Conservation (phyloP, 2,888 invertebrate species). For the Brachynemurus nebulosus region DNA sequence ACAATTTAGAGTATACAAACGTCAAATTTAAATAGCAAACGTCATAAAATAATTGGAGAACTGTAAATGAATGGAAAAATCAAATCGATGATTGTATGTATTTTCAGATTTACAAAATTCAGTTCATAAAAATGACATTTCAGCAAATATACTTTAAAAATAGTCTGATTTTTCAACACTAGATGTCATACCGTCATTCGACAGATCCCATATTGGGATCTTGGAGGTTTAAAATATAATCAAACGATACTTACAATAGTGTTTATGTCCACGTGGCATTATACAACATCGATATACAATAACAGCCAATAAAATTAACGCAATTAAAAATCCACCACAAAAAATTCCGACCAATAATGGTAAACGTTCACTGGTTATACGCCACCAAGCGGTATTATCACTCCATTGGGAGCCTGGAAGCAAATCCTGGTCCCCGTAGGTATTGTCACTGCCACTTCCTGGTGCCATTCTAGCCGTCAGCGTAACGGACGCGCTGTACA, state of each 20-base stretch:
- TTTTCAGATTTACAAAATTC: too few species aligned
- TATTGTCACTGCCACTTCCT: slow-evolving; percentile 27
- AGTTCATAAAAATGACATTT: too few species aligned
- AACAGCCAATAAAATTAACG: slow-evolving; percentile 46
- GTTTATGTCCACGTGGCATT: slow-evolving; percentile 51
- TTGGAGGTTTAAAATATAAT: too few species aligned
- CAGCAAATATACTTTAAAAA: too few species aligned
- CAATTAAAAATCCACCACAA: slow-evolving; percentile 45
- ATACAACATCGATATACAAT: slow-evolving; percentile 54
- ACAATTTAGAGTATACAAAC: too few species aligned
- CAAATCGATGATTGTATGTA: too few species aligned
- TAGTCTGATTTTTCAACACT: too few species aligned
- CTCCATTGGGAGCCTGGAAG: slow-evolving; percentile 5
- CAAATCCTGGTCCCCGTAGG: slow-evolving; percentile 16
- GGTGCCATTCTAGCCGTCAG: slow-evolving; percentile 39
- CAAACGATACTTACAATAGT: slow-evolving; percentile 45
- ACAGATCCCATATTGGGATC: too few species aligned
- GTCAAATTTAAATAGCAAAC: too few species aligned
- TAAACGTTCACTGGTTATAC: slow-evolving; percentile 33
- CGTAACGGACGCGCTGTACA: slow-evolving; percentile 36
- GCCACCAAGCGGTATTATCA: slow-evolving; percentile 26
- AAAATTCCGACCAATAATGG: slow-evolving; percentile 35
- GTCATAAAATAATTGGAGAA: too few species aligned
- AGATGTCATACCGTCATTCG: too few species aligned
- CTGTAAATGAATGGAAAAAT: too few species aligned